Percentiles rank a stretch among this genome's conserved stretches.
phyloP scores from a whole-genome alignment of 2,113 vertebrate genomes.

The Delphinapterus leucas region DNA sequence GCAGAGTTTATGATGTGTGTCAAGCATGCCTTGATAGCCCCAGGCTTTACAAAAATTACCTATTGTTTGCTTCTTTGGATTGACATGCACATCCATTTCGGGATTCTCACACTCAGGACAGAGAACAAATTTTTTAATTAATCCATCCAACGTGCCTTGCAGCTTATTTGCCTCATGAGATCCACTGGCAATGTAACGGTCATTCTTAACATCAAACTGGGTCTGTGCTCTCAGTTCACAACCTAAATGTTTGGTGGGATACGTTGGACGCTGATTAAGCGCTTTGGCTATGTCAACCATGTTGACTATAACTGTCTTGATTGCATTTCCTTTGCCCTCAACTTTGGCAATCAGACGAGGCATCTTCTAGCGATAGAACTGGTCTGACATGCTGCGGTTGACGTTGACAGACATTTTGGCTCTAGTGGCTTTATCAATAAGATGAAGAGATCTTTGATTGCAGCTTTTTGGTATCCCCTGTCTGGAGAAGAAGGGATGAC shows the following conservation, averaged over 20 bases:
- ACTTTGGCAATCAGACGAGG: conserved; percentile 99
- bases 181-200: conserved; percentile 99
- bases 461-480: conserved; percentile 99
- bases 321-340: conserved; percentile 99
- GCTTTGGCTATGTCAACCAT: conserved; percentile 99
- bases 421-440: conserved; percentile 96
- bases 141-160: conserved; percentile 99
- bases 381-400: conserved; percentile 99
- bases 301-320: conserved; percentile 99
- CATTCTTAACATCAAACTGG: conserved; percentile 99
- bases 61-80: conserved; percentile 99
- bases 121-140: conserved; percentile 99
- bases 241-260: conserved; percentile 99
- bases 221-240: conserved; percentile 99
- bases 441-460: conserved; percentile 97
- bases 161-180: conserved; percentile 99
- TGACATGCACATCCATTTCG: conserved; percentile 99
- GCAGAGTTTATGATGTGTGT: conserved; percentile 99
- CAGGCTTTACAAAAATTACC: conserved; percentile 99
- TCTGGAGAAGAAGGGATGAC: conserved; percentile 99
- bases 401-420: conserved; percentile 99
- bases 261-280: conserved; percentile 99
- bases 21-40: conserved; percentile 98
- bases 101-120: conserved; percentile 99
- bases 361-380: conserved; percentile 99